Evolutionary conservation across 2,888 invertebrate genomes (phyloP).

Genomic region (Drosophila infuscata): DNA sequence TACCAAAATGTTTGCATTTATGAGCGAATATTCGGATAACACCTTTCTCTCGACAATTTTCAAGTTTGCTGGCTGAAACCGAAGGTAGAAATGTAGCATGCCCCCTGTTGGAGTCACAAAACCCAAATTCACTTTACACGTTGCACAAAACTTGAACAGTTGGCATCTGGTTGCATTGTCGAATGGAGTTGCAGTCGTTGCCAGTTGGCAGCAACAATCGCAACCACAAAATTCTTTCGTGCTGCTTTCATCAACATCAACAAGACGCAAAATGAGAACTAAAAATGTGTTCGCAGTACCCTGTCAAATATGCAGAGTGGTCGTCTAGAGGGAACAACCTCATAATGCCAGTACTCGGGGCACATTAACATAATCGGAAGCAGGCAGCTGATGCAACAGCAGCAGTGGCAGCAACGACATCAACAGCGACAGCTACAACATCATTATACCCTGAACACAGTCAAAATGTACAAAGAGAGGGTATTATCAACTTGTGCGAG

Average conservation of each 20-base stretch:
- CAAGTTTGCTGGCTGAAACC: conserved; percentile 4
- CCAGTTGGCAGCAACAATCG: conserved; percentile 48
- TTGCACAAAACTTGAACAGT: conserved; percentile 21
- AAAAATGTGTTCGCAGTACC: conserved; percentile 39
- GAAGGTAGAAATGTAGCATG: conserved; percentile 9
- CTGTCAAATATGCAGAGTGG: conserved; percentile 74
- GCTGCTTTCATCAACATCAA: conserved; percentile 38
- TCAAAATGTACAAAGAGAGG: not conserved
- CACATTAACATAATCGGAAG: conserved; percentile 75
- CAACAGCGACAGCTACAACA: conserved; percentile 48
- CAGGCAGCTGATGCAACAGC: conserved; percentile 53
- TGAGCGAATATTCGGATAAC: conserved; percentile 13
- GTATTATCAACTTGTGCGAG: not conserved
- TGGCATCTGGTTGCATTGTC: conserved; percentile 24
- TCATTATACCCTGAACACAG: conserved; percentile 38
- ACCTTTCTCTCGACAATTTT: conserved; percentile 23
- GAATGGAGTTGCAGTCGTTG: conserved; percentile 13
- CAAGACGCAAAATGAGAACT: conserved; percentile 27
- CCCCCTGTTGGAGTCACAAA: conserved; percentile 8
- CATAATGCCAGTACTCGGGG: conserved; percentile 72
- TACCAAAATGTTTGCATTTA: conserved; percentile 20
- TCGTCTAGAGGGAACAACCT: conserved; percentile 69
- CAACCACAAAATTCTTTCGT: conserved; percentile 59
- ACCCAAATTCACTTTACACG: conserved; percentile 28
- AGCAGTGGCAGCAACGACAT: conserved; percentile 25